Base-by-base conservation (phyloP, 2,797 vertebrate genomes). In the Brotula barbata region DNA sequence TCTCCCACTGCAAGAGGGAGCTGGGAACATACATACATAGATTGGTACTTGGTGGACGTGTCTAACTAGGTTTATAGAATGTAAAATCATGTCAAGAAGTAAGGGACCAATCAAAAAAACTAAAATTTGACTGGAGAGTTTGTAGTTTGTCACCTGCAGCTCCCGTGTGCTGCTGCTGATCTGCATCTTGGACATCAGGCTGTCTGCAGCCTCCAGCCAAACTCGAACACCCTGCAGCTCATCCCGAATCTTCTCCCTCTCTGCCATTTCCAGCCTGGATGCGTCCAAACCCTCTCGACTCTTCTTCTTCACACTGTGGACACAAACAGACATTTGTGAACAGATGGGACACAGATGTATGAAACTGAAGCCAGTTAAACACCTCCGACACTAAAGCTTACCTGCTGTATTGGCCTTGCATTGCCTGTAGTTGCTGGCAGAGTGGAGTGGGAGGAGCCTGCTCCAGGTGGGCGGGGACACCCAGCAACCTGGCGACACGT, bases 391-490 rank as follows among this genome's bases (percentile, higher is more conserved):
- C 48, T 7, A n/a, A 36, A 28, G 20, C 7, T 1, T 78, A 98
- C 97, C 89, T 92, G 73, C 62, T 39, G 65, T 93, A 94, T 33
- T 84, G 89, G 3, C 87, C 83, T 44, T 94, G 92, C 93, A 97
- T 94, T 2, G 71, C 71, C 43, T 85, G 89, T 57, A 99, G 91
- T 81, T 93, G 91, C 71, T 92, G 86, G 57, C 89, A 89, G 11
- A 93, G 80, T 0, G 89, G 90, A 21, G 88, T 61, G n/a, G 85
- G 55, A 8, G 90, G 86, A 22, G 84, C 77, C 39, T 85, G 53
- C 31, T 89, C 88, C 1, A 75, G 21, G 67, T 89, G 73, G 59
- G 90, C 87, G 5, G 92, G 74, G 43, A 91, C 67, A 1, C 80
- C 90, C 62, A 93, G 82, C 56, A 96, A 69, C 49, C 85, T 83